Conservation (phyloP, 2,888 invertebrate species). For the Rhagonycha fulva region DNA sequence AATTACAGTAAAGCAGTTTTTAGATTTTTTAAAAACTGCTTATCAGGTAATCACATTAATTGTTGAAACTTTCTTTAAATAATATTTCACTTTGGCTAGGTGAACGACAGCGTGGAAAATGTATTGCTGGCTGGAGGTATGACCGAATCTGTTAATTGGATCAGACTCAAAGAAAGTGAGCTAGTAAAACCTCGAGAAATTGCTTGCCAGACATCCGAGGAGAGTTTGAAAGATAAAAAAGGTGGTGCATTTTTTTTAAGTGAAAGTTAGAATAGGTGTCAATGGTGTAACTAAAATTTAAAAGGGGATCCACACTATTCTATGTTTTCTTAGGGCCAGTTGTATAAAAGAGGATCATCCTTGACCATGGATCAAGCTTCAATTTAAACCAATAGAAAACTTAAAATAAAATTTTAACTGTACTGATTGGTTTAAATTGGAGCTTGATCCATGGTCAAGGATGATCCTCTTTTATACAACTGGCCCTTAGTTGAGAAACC, state of each 20-base stretch:
- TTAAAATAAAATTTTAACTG: too few species aligned
- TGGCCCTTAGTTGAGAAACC: too few species aligned
- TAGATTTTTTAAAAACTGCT: conserved; percentile 74
- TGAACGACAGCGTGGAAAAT: conserved; percentile 56
- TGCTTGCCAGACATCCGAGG: conserved; percentile 43
- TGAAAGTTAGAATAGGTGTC: too few species aligned
- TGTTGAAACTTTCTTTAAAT: neutral
- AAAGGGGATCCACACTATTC: too few species aligned
- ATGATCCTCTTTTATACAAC: too few species aligned
- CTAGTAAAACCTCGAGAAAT: conserved; percentile 44
- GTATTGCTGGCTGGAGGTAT: conserved; percentile 54
- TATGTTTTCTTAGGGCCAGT: too few species aligned
- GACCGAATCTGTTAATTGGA: conserved; percentile 58
- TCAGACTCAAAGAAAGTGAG: conserved; percentile 55
- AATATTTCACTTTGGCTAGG: conserved; percentile 33
- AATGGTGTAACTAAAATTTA: too few species aligned
- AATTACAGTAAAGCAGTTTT: conserved; percentile 71
- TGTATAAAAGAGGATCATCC: too few species aligned
- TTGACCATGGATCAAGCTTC: too few species aligned
- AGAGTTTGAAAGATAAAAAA: conserved; percentile 16
- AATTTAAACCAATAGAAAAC: too few species aligned
- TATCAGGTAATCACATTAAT: conserved; percentile 61
- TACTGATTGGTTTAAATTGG: too few species aligned
- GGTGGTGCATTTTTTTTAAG: neutral
- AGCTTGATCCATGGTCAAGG: too few species aligned